These are phyloP conservation scores for Torymus auratus DNA, from an alignment of 2,888 invertebrate species.

Conservation along the genomic window DNA sequence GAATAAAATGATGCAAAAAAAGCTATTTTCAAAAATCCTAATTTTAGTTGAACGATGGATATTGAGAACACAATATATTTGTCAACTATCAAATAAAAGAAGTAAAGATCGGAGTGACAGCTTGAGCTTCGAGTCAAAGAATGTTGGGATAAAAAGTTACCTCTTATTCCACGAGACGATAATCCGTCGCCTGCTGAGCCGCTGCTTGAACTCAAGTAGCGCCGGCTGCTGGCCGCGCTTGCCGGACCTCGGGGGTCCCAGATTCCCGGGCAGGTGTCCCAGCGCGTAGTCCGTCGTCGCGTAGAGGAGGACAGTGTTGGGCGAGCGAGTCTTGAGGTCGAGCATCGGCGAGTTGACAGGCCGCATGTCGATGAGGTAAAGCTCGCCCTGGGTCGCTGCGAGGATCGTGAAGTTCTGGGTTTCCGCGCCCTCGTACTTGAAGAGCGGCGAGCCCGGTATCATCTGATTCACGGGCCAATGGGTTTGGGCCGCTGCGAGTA, in stretches of 20 bases:
- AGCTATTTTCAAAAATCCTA: too few relatives aligned
- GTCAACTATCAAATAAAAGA: too few relatives aligned
- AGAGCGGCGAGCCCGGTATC: constrained; percentile 72
- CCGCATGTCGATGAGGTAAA: constrained; percentile 74
- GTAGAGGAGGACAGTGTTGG: constrained; percentile 73
- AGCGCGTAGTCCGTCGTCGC: constrained; percentile 70
- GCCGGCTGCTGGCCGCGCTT: constrained; percentile 65
- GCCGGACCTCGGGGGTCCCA: constrained; percentile 59
- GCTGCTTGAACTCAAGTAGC: constrained; percentile 71
- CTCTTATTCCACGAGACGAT: constrained; percentile 75
- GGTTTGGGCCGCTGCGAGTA: constrained; percentile 60
- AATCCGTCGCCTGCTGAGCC: constrained; percentile 72
- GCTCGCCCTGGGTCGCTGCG: constrained; percentile 68
- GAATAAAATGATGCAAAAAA: too few relatives aligned
- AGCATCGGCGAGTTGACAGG: constrained; percentile 63
- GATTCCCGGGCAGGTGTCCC: constrained; percentile 67
- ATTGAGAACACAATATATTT: too few relatives aligned
- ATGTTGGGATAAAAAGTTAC: constrained; percentile 59
- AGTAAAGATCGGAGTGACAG: too few relatives aligned
- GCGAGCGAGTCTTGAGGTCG: constrained; percentile 59
- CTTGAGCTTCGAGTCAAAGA: too few relatives aligned
- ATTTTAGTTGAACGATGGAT: too few relatives aligned
- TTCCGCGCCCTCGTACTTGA: constrained; percentile 73
- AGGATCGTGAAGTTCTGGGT: constrained; percentile 74
- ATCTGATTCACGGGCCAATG: constrained; percentile 73